Evolutionary conservation across 2,888 invertebrate genomes (phyloP).

Genomic region (Hartigia nigra): DNA sequence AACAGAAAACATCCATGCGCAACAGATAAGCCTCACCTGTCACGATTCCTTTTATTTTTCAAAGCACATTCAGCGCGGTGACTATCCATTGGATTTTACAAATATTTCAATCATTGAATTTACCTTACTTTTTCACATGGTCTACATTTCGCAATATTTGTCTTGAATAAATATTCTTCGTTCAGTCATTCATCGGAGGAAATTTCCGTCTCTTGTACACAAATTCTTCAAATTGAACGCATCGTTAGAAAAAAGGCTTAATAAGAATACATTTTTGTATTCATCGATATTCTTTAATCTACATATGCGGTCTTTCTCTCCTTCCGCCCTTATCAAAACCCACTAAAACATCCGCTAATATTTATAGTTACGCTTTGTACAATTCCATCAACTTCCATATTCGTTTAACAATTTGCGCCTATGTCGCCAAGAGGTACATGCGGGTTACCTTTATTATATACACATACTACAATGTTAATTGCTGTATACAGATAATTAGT

Average conservation of each 20-base stretch:
- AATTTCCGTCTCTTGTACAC: background rate
- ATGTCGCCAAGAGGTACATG: slow-evolving; percentile 5
- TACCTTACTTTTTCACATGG: background rate
- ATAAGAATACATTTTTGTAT: background rate
- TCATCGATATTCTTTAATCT: background rate
- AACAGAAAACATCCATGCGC: background rate
- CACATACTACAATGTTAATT: background rate
- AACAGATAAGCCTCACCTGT: background rate
- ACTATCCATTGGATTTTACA: background rate
- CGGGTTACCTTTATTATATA: background rate
- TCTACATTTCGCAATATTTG: background rate
- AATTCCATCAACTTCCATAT: slow-evolving; percentile 19
- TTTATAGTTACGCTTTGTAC: background rate
- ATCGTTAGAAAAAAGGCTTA: background rate
- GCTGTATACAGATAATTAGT: background rate
- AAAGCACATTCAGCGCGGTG: background rate
- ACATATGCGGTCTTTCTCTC: background rate
- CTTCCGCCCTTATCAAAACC: background rate
- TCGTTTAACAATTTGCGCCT: slow-evolving; percentile 13
- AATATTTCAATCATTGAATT: background rate
- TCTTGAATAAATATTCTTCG: background rate
- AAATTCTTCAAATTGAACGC: background rate
- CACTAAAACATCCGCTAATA: background rate
- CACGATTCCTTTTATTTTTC: background rate
- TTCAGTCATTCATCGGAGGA: background rate